Evolutionary conservation across 2,797 vertebrate species (phyloP).

Genomic region (Malurus leucopterus): DNA sequence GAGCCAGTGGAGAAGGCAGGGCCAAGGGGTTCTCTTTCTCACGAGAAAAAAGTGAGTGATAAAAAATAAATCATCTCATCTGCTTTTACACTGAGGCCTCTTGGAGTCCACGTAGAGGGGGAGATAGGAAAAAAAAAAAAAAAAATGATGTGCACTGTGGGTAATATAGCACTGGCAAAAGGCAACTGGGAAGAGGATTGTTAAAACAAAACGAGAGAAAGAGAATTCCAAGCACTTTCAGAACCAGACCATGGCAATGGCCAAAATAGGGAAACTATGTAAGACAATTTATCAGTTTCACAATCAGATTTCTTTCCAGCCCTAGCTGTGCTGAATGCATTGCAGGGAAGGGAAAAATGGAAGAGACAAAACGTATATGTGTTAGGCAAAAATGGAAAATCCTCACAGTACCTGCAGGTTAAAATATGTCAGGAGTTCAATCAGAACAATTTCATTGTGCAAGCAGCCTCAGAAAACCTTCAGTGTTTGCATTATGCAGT

Average conservation of each 20-base stretch:
- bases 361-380: slow-evolving; percentile 25
- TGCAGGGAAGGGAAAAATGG: slow-evolving; percentile 37
- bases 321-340: slow-evolving; percentile 45
- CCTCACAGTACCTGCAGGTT: slow-evolving; percentile 29
- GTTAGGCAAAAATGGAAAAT: slow-evolving; percentile 51
- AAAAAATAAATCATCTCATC: slow-evolving; percentile 42
- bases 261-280: slow-evolving; percentile 69
- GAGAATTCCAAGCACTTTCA: slow-evolving; percentile 62
- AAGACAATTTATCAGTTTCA: slow-evolving; percentile 67
- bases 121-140: not conserved
- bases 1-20: not conserved
- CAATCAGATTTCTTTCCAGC: slow-evolving; percentile 63
- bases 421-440: slow-evolving; percentile 45
- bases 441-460: slow-evolving; percentile 1
- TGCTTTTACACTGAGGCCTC: not conserved
- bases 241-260: slow-evolving; percentile 55
- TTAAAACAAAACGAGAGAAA: slow-evolving; percentile 56
- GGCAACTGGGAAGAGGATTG: slow-evolving; percentile 6
- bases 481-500: not conserved
- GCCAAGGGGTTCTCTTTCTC: slow-evolving; percentile 16
- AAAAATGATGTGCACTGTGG: not conserved
- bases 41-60: not conserved
- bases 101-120: not conserved
- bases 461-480: slow-evolving; percentile 19
- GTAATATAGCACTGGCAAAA: not conserved